Evolutionary conservation across 1,140 invertebrate genomes (phyloP).

Genomic region (Wasmannia auropunctata): DNA sequence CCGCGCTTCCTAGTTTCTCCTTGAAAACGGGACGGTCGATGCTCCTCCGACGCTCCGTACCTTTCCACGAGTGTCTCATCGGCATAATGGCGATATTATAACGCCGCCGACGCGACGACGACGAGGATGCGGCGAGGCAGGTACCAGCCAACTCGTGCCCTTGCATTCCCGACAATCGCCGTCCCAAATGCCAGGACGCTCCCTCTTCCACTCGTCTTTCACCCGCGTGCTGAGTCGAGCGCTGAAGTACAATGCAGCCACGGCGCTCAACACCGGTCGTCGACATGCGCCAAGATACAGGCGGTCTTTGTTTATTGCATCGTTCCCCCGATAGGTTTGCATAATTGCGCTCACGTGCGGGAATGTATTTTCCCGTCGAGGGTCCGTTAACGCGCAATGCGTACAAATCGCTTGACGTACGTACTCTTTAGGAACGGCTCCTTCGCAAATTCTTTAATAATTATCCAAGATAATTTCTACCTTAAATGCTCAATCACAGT

Average conservation of each 20-base stretch:
- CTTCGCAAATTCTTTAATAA: constrained; percentile 15
- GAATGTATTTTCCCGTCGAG: constrained; percentile 32
- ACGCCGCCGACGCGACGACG: neutral
- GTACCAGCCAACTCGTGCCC: constrained; percentile 47
- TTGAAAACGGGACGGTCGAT: constrained; percentile 26
- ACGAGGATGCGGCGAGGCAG: constrained; percentile 35
- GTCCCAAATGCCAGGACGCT: constrained; percentile 72
- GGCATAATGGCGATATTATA: constrained; percentile 51
- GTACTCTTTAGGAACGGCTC: neutral
- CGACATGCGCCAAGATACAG: constrained; percentile 4
- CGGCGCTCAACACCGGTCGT: constrained; percentile 18
- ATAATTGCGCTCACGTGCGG: constrained; percentile 67
- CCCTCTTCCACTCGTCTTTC: constrained; percentile 65
- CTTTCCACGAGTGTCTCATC: neutral
- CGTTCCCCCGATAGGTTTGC: constrained; percentile 38
- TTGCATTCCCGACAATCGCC: constrained; percentile 69
- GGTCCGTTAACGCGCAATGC: neutral
- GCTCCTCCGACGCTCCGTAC: neutral
- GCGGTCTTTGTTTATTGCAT: constrained; percentile 60
- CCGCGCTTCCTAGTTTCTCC: constrained; percentile 72
- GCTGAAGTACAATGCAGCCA: constrained; percentile 31
- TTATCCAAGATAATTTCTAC: neutral
- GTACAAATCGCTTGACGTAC: constrained; percentile 7
- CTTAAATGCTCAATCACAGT: neutral
- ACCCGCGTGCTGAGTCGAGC: constrained; percentile 47